Conservation (phyloP, 1,140 invertebrate genomes). For the Drosophila guanche region DNA sequence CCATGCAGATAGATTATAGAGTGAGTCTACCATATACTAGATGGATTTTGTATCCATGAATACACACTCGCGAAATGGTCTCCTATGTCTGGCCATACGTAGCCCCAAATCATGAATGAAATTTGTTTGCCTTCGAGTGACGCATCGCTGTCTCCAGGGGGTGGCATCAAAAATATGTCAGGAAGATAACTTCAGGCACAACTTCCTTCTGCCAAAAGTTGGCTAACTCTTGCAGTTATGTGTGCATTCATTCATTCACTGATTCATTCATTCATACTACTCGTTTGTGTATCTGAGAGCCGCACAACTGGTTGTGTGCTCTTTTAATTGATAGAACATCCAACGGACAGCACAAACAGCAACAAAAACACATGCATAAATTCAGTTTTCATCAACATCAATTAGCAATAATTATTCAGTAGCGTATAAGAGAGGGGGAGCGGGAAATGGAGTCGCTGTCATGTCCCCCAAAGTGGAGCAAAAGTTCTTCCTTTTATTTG, state of each 20-base stretch:
- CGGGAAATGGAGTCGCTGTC: too few species aligned
- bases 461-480: too few species aligned
- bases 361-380: conserved; percentile 63
- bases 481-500: too few species aligned
- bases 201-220: conserved; percentile 9
- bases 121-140: conserved; percentile 39
- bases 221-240: background rate
- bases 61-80: conserved; percentile 32
- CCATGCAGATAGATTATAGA: conserved; percentile 46
- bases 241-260: background rate
- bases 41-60: conserved; percentile 16
- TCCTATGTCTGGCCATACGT: conserved; percentile 22
- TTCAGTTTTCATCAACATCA: conserved; percentile 78
- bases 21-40: conserved; percentile 39
- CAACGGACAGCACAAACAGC: conserved; percentile 25
- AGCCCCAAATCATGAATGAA: conserved; percentile 51
- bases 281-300: too few species aligned
- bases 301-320: conserved; percentile 6
- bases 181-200: background rate
- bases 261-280: conserved; percentile 22
- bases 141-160: conserved; percentile 21
- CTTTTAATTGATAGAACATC: conserved; percentile 68
- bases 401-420: conserved; percentile 80
- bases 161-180: too few species aligned
- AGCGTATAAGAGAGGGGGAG: background rate